Percentiles rank a stretch among this genome's conserved stretches.
phyloP scores from a whole-genome alignment of 2,113 vertebrate species.

The Oriolus oriolus region DNA sequence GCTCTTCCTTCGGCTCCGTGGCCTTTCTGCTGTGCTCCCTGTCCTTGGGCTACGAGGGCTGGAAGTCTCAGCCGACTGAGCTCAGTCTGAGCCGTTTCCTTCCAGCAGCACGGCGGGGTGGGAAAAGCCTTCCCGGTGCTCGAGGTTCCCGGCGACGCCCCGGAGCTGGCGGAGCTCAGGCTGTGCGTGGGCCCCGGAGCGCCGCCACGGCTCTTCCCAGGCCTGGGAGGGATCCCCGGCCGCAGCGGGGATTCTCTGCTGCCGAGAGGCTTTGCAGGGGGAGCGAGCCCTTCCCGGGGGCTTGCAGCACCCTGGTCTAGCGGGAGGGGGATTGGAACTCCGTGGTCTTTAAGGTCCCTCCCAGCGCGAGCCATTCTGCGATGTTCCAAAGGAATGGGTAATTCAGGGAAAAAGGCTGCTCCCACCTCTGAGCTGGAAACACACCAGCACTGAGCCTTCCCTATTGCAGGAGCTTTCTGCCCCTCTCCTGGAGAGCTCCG shows the following conservation, averaged over 20 bases:
- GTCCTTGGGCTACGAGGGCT: accelerated
- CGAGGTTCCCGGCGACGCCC: not conserved
- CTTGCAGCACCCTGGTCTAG: not conserved
- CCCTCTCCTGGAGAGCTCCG: not conserved
- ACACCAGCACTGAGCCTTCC: accelerated
- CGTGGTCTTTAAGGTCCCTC: not conserved
- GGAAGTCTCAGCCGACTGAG: not conserved
- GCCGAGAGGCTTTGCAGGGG: too few species aligned
- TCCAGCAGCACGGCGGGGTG: not conserved
- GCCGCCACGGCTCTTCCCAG: not conserved
- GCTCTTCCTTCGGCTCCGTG: not conserved
- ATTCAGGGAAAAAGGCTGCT: not conserved
- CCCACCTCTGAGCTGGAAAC: not conserved
- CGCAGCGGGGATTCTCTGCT: not conserved
- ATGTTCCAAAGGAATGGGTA: not conserved
- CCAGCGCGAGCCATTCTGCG: accelerated
- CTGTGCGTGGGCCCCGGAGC: not conserved
- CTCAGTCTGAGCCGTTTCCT: accelerated
- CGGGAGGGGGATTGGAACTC: not conserved
- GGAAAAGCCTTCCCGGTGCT: not conserved
- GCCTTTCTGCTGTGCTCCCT: not conserved
- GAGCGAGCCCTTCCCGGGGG: not conserved
- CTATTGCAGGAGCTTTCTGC: not conserved
- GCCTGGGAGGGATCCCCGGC: not conserved
- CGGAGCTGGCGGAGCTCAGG: not conserved